Base-by-base conservation (phyloP, 2,888 invertebrate species). In the Eurois occulta region DNA sequence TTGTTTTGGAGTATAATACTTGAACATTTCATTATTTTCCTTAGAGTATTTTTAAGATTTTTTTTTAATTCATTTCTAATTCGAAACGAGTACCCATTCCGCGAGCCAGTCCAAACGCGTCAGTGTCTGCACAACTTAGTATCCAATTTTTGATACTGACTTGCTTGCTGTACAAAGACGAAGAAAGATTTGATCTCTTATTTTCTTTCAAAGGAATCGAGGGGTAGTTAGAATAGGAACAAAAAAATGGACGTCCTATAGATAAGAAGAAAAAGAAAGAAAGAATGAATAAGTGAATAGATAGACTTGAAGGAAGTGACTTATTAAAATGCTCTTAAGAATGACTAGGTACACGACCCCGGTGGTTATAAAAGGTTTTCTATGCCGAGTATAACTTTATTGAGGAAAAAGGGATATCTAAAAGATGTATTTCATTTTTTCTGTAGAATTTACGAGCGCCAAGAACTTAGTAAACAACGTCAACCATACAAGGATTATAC, bases 311-410 rank as follows among this genome's bases (percentile, higher is more conserved):
- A 66, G 65, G 55, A 81, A 78, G 84, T 84, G 84, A 85, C 84
- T 84, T 84, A 84, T 85, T 84, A 77, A 77, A 78, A 75, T 72
- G 77, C 75, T 75, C 78, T 68, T 84, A 84, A 65, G 78, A 81
- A 84, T 75, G 78, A 75, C 24, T 84, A 84, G 52, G 78, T 81
- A 73, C 78, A 76, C 75, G 85, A 84, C 81, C 84, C 77, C 18
- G 65, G 85, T 70, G 84, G 85, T 85, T 81, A n/a, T 75, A 81
- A 85, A 81, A 72, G 16, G 35, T 52, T 70, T 74, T 71, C 16
- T 74, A 77, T 80, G 66, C 74, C 66, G 74, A 77, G 48, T 76
- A 75, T 80, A 76, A 70, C 7, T 11, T 41, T n/a, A 68, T 43
- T n/a, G 24, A 46, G 24, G 24, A n/a, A 18, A 65, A 55, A 35